Percentiles rank a stretch among this genome's conserved stretches.
Evolutionary conservation across 2,888 invertebrate species (phyloP).

Genomic region (Harpagoxenus sublaevis): DNA sequence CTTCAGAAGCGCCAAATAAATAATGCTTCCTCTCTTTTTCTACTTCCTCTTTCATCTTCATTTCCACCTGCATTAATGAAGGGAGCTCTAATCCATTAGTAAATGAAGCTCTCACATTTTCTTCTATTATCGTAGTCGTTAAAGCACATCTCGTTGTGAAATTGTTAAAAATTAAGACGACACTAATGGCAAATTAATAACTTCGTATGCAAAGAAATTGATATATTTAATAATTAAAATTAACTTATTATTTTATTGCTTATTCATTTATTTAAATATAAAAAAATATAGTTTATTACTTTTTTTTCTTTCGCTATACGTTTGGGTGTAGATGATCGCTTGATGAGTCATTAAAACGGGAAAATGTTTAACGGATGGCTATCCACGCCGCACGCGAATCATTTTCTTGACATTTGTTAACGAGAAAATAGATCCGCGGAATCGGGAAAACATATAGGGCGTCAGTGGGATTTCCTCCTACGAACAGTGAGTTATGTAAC

Average conservation of each 20-base stretch:
- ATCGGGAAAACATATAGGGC: not conserved
- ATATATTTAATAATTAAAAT: not conserved
- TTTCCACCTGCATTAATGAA: not conserved
- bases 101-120: not conserved
- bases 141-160: not conserved
- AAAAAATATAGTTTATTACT: not conserved
- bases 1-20: not conserved
- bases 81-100: not conserved
- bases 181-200: not conserved
- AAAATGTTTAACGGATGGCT: not conserved
- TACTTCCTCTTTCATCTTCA: not conserved
- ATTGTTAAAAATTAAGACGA: conserved; percentile 6
- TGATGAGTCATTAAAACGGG: not conserved
- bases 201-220: not conserved
- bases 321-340: not conserved
- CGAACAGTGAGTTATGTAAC: conserved; percentile 32
- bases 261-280: not conserved
- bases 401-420: not conserved
- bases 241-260: not conserved
- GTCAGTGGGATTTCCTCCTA: conserved; percentile 11
- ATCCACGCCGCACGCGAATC: not conserved
- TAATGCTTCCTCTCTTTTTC: not conserved
- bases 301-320: not conserved
- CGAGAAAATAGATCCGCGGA: conserved; percentile 1
- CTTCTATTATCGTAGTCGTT: not conserved